Evolutionary conservation across 2,113 vertebrate species (phyloP).

Genomic region (Gasterosteus nipponicus): DNA sequence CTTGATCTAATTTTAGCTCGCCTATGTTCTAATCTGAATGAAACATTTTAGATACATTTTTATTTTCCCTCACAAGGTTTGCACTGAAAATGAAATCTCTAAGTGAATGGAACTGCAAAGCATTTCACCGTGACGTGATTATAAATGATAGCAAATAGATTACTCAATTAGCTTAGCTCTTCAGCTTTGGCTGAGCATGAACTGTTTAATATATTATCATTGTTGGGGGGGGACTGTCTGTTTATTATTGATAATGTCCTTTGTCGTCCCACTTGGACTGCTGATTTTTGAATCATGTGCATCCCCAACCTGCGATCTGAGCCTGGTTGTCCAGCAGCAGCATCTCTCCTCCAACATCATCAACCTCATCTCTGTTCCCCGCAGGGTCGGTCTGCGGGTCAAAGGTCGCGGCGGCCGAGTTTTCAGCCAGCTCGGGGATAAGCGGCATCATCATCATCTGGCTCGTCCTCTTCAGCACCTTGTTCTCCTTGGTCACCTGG

Average conservation of each 20-base stretch:
- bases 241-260: not conserved
- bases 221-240: not conserved
- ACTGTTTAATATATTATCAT: not conserved
- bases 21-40: not conserved
- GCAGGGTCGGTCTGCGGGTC: slow-evolving; percentile 23
- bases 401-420: slow-evolving; percentile 38
- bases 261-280: too few species aligned
- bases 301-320: slow-evolving; percentile 74
- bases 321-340: slow-evolving; percentile 63
- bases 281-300: too few species aligned
- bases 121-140: not conserved
- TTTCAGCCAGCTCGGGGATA: slow-evolving; percentile 62
- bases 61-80: not conserved
- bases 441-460: slow-evolving; percentile 68
- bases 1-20: not conserved
- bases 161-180: not conserved
- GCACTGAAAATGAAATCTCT: not conserved
- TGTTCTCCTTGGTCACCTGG: slow-evolving; percentile 82
- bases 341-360: slow-evolving; percentile 30
- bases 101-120: not conserved
- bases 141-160: not conserved
- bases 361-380: not conserved
- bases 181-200: not conserved
- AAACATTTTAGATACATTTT: not conserved
- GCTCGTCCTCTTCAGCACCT: slow-evolving; percentile 78